Conservation (phyloP, 1,140 invertebrate species). For the Cotesia glomerata region DNA sequence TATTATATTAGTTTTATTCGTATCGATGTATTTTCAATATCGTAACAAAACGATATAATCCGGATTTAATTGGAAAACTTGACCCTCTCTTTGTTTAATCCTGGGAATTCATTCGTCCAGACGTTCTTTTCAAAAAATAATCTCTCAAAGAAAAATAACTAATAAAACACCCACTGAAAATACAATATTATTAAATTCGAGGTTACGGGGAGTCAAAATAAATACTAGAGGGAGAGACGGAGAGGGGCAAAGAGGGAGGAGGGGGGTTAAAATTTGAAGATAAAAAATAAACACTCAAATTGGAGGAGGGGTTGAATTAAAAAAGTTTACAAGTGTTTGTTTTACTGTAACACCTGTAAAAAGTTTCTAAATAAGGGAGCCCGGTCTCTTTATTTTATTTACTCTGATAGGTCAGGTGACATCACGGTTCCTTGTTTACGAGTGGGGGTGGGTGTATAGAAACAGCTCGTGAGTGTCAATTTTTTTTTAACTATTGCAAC, state of each 20-base stretch:
- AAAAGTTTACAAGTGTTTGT: conserved; percentile 59
- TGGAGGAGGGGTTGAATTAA: conserved; percentile 56
- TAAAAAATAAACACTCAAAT: conserved; percentile 35
- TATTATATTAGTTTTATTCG: neutral
- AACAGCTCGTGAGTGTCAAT: too few relatives aligned
- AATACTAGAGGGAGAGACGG: neutral
- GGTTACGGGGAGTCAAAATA: neutral
- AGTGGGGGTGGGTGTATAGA: too few relatives aligned
- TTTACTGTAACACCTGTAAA: conserved; percentile 37
- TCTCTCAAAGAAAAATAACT: conserved; percentile 4
- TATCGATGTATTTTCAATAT: conserved; percentile 61
- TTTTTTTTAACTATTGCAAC: too few relatives aligned
- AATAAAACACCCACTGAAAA: neutral
- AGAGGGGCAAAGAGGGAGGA: neutral
- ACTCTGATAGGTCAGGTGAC: neutral
- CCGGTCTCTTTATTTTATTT: too few relatives aligned
- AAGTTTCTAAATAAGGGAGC: conserved; percentile 6
- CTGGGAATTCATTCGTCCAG: conserved; percentile 19
- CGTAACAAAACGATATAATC: conserved; percentile 61
- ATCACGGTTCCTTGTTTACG: too few relatives aligned
- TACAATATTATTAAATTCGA: neutral
- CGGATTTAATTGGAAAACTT: conserved; percentile 63
- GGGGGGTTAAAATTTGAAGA: neutral
- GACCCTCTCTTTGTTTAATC: conserved; percentile 21
- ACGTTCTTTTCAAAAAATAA: conserved; percentile 6